Percentiles rank a stretch among this genome's conserved stretches.
These are phyloP conservation scores for Myodes glareolus DNA, from an alignment of 2,113 vertebrate species.

Conservation along the genomic window DNA sequence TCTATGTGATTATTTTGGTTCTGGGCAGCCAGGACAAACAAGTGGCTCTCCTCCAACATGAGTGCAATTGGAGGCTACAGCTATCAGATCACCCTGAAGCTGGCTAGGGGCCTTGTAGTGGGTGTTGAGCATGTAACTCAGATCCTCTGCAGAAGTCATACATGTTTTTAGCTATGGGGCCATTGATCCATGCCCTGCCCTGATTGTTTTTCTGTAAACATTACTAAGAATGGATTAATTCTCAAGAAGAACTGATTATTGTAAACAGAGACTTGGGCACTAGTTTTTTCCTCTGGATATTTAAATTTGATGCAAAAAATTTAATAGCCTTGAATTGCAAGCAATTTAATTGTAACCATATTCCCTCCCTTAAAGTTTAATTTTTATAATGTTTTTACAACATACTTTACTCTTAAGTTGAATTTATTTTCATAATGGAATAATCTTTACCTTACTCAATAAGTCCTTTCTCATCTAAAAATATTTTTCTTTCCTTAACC, in stretches of 20 bases:
- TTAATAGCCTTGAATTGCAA: not conserved
- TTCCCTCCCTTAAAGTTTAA: not conserved
- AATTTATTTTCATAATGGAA: not conserved
- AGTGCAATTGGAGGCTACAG: not conserved
- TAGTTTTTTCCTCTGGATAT: not conserved
- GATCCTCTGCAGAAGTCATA: not conserved
- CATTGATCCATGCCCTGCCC: fast-evolving
- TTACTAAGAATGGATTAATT: not conserved
- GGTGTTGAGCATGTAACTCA: not conserved
- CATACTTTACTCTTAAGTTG: not conserved
- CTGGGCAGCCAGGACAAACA: no score
- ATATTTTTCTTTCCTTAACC: not conserved
- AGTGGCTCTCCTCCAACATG: not conserved
- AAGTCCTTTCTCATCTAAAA: not conserved
- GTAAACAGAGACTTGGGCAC: not conserved
- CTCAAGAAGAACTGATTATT: no score
- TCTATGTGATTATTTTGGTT: no score
- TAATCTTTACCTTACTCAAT: not conserved
- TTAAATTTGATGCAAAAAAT: not conserved
- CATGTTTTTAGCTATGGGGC: not conserved
- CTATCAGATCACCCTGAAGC: not conserved
- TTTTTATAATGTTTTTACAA: not conserved
- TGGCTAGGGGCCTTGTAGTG: not conserved
- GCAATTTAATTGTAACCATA: not conserved
- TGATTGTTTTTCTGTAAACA: no score